Percentiles rank a stretch among this genome's conserved stretches.
phyloP scores from a whole-genome alignment of 1,140 invertebrate genomes.

The Temnothorax curvispinosus region DNA sequence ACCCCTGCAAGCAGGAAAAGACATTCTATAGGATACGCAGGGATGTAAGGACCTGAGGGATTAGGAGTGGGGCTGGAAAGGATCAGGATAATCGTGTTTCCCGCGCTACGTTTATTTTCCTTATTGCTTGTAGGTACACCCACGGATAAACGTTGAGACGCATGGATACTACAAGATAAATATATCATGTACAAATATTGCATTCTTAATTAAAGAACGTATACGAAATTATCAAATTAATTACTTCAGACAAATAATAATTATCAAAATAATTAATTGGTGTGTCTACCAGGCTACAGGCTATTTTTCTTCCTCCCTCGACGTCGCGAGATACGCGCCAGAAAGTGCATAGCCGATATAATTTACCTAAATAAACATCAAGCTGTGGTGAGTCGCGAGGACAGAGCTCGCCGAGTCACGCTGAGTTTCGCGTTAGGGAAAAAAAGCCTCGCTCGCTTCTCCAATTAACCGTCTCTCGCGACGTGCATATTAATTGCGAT shows the following conservation, averaged over 20 bases:
- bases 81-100: constrained; percentile 11
- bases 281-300: not conserved
- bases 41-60: constrained; percentile 63
- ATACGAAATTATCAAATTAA: not conserved
- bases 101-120: not conserved
- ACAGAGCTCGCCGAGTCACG: constrained; percentile 41
- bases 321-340: not conserved
- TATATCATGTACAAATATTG: not conserved
- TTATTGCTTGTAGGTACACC: not conserved
- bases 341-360: constrained; percentile 1
- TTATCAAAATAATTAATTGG: constrained; percentile 11
- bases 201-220: not conserved
- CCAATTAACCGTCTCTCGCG: constrained; percentile 67
- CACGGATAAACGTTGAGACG: not conserved
- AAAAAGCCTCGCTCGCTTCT: constrained; percentile 54
- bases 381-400: constrained; percentile 26
- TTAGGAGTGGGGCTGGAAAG: constrained; percentile 26
- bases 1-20: constrained; percentile 85
- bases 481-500: constrained; percentile 72
- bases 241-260: not conserved
- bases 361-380: constrained; percentile 54
- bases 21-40: constrained; percentile 81
- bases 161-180: not conserved
- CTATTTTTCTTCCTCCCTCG: not conserved
- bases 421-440: constrained; percentile 41